phyloP scores from a whole-genome alignment of 1,140 invertebrate genomes.

The Orchesella cincta region DNA sequence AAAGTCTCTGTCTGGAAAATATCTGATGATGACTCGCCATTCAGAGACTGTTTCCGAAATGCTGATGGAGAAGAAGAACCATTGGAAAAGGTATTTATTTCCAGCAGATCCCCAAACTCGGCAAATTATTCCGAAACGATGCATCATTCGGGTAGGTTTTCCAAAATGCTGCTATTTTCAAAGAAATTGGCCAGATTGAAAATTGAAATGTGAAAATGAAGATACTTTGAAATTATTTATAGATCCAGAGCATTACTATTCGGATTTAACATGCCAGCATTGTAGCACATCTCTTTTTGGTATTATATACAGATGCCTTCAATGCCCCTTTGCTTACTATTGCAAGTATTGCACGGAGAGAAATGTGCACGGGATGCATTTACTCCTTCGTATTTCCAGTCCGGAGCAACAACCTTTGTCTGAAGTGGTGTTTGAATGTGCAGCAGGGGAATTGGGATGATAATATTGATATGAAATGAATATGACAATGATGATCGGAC shows the following conservation, averaged over 20 bases:
- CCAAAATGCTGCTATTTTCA: too few species aligned
- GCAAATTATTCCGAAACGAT: too few species aligned
- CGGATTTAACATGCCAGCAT: too few species aligned
- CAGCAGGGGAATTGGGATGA: neutral
- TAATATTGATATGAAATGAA: too few species aligned
- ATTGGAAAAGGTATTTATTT: neutral
- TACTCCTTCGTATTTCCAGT: neutral
- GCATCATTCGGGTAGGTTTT: too few species aligned
- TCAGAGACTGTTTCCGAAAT: neutral
- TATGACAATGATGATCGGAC: too few species aligned
- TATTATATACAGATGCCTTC: neutral
- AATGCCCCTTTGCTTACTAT: slow-evolving; percentile 2
- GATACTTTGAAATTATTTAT: too few species aligned
- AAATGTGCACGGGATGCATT: neutral
- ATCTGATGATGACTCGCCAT: neutral
- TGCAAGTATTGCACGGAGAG: neutral
- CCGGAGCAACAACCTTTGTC: neutral
- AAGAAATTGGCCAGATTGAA: too few species aligned
- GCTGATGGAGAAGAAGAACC: neutral
- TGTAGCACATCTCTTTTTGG: neutral
- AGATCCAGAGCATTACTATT: too few species aligned
- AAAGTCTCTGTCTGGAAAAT: neutral
- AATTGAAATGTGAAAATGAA: too few species aligned
- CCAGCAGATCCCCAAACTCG: neutral
- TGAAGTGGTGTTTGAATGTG: neutral